A percentile compares a stretch with the other conserved stretches of the same genome.
Evolutionary conservation across 2,888 invertebrate genomes (phyloP).

Genomic region (Xiphydria camelus): DNA sequence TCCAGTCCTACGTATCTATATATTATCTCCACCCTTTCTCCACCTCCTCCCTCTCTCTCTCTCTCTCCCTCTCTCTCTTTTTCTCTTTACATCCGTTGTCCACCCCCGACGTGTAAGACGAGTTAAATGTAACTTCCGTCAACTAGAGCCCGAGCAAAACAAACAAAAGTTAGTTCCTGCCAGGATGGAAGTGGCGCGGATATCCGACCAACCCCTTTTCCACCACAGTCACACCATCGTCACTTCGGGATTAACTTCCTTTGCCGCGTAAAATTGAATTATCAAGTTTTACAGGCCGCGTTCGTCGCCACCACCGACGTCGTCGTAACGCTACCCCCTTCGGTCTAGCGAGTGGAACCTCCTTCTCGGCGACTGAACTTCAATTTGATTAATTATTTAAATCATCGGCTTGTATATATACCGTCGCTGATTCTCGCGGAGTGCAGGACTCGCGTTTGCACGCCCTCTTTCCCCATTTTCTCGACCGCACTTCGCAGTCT

Average conservation of each 20-base stretch:
- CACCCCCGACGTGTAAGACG: slow-evolving; percentile 13
- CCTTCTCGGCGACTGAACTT: slow-evolving; percentile 18
- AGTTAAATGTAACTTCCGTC: slow-evolving; percentile 35
- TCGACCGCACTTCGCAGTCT: no score
- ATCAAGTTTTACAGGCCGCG: slow-evolving; percentile 32
- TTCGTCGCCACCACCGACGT: slow-evolving; percentile 19
- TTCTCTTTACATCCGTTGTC: no score
- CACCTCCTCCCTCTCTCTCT: slow-evolving; percentile 6
- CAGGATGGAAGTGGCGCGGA: slow-evolving; percentile 22
- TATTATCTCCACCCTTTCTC: slow-evolving; percentile 24
- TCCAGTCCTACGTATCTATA: no score
- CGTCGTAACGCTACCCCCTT: no score
- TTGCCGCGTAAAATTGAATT: slow-evolving; percentile 39
- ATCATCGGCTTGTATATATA: slow-evolving; percentile 28
- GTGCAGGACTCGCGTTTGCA: no score
- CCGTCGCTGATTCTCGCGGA: no score
- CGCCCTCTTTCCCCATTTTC: no score
- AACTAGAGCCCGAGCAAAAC: slow-evolving; percentile 31
- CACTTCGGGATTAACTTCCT: slow-evolving; percentile 38
- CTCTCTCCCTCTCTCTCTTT: slow-evolving; percentile 14
- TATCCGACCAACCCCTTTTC: slow-evolving; percentile 24
- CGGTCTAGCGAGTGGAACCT: no score
- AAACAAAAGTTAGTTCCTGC: slow-evolving; percentile 34
- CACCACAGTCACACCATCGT: slow-evolving; percentile 21
- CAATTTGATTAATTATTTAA: slow-evolving; percentile 38